Evolutionary conservation across 1,140 invertebrate species (phyloP), one percentile per base, ranked within the genome.

Genomic region (Drosophila ficusphila): DNA sequence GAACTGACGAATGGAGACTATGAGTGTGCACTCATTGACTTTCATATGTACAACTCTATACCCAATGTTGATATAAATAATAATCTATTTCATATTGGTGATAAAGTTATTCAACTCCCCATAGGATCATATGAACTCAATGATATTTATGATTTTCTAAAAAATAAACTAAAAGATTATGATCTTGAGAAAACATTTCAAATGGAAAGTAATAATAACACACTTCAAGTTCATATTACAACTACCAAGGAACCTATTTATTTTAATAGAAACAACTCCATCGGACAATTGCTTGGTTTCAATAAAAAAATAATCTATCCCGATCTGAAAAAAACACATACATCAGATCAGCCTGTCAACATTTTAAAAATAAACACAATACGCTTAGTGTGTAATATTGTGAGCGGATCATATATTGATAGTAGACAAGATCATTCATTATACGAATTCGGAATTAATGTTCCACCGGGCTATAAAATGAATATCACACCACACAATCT

Each of bases 31-130:
- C 34, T 92, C 14, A 78, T 90, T 23, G 70, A 76, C 58, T 79
- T 91, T 60, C 38, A 89, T 51, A 88, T 75, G 34, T 91, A 89
- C 46, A 79, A 91, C 75, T 86, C 83, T 11, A 91, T 91, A n/a
- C 85, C 85, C 12, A 91, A 91, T 65, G 75, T 91, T 42, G 67
- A 89, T 74, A 7, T 34, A 21, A 52, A 49, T 23, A 85, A 88
- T 34, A 91, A 91, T 81, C 73, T 78, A 65, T 90, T 92, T 74
- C 82, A 91, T 56, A 65, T 89, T 49, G 75, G 65, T 19, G 46
- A 89, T 29, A 14, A 86, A 39, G 52, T 60, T 21, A 82, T 91
- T 44, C 48, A 44, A 36, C 85, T 91, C 53, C 88, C 88, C 6
- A 76, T 70, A 19, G 88, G 89, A 12, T 79, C 81, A 23, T 91